phyloP scores from a whole-genome alignment of 2,113 vertebrate genomes.

The Xerus inauris region DNA sequence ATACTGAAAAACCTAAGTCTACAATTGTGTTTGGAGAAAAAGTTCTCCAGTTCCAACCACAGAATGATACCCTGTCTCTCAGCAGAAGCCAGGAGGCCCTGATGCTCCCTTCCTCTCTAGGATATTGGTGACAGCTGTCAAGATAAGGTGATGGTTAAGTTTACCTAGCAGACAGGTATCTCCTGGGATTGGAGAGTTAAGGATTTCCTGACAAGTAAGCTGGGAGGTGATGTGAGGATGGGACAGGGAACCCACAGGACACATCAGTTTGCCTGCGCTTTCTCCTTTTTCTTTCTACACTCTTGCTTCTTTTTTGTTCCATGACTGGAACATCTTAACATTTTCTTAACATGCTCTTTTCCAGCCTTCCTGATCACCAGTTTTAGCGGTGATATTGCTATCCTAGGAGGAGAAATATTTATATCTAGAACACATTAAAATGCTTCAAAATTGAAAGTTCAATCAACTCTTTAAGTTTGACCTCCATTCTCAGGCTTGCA shows the following conservation, averaged over 20 bases:
- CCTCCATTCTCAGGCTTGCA: background rate
- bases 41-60: background rate
- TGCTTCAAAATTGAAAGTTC: background rate
- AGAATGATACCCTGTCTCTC: background rate
- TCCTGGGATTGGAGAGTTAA: background rate
- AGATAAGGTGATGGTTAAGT: background rate
- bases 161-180: too few species aligned
- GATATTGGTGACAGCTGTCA: background rate
- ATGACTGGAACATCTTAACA: background rate
- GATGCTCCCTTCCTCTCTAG: background rate
- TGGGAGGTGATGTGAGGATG: fast-evolving
- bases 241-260: background rate
- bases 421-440: background rate
- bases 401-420: background rate
- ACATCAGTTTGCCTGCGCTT: background rate
- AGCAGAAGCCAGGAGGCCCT: fast-evolving
- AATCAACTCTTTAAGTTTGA: background rate
- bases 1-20: background rate
- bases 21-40: background rate
- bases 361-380: background rate
- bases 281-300: background rate
- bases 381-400: background rate
- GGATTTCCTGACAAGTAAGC: fast-evolving
- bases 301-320: background rate
- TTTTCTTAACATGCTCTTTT: background rate